A percentile compares a stretch with the other conserved stretches of the same genome.
Conservation (phyloP, 2,797 vertebrate species). For the Sebastes flavidus region DNA sequence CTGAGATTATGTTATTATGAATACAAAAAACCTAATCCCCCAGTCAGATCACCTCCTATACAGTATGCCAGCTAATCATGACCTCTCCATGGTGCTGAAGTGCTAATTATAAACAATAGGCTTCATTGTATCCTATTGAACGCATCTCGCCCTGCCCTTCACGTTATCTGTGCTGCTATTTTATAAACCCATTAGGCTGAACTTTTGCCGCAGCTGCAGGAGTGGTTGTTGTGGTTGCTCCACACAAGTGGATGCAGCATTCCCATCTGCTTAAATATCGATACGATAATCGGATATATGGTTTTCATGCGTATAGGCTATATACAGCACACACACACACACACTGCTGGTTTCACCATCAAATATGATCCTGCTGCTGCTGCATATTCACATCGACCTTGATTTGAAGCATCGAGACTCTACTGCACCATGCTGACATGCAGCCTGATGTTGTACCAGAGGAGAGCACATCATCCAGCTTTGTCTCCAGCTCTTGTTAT, state of each 20-base stretch:
- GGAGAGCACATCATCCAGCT: constrained; percentile 49
- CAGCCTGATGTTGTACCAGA: constrained; percentile 49
- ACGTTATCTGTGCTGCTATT: constrained; percentile 30
- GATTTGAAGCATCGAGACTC: constrained; percentile 67
- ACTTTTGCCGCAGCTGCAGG: constrained; percentile 80
- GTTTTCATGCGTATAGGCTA: constrained; percentile 21
- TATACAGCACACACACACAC: background rate
- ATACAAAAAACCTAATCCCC: constrained; percentile 12
- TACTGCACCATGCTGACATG: constrained; percentile 70
- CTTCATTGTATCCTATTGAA: background rate
- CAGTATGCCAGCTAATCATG: constrained; percentile 23
- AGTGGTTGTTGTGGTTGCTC: constrained; percentile 67
- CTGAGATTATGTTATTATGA: constrained; percentile 24
- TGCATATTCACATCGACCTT: constrained; percentile 76
- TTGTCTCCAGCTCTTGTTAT: constrained; percentile 39
- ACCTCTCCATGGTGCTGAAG: constrained; percentile 78
- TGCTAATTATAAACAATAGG: constrained; percentile 35
- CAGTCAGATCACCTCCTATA: background rate
- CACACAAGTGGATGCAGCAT: constrained; percentile 62
- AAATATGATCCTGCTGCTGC: constrained; percentile 45
- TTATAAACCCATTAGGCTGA: constrained; percentile 49
- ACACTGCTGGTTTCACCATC: constrained; percentile 9
- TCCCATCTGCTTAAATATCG: constrained; percentile 48
- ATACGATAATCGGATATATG: constrained; percentile 50
- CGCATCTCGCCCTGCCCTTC: constrained; percentile 49